Conservation (phyloP, 1,140 invertebrate species). For the Drosophila tristis region DNA sequence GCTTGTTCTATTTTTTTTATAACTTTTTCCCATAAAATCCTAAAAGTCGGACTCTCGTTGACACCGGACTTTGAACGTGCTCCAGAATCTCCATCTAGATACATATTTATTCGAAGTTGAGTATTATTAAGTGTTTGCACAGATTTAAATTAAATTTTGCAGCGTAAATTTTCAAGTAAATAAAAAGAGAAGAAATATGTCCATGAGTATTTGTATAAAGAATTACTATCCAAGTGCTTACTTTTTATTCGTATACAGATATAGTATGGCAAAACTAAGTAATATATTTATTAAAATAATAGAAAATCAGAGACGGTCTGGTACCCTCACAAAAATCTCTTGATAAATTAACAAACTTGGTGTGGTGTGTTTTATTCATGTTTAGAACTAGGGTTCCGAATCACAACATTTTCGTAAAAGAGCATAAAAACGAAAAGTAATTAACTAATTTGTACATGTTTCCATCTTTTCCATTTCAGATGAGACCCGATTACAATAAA, state of each 20-base stretch:
- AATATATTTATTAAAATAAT: slow-evolving; percentile 9
- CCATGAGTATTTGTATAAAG: slow-evolving; percentile 54
- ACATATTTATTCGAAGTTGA: slow-evolving; percentile 32
- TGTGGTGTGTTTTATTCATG: slow-evolving; percentile 21
- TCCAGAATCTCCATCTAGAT: slow-evolving; percentile 84
- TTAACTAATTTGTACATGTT: slow-evolving; percentile 67
- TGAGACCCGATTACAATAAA: slow-evolving; percentile 68
- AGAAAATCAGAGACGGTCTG: slow-evolving; percentile 12
- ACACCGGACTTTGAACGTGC: slow-evolving; percentile 83
- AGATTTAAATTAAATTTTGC: slow-evolving; percentile 52
- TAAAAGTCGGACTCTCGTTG: slow-evolving; percentile 83
- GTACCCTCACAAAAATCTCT: slow-evolving; percentile 22
- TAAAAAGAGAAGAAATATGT: slow-evolving; percentile 57
- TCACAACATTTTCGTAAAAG: slow-evolving; percentile 64
- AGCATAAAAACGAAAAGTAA: slow-evolving; percentile 44
- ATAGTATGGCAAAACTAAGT: slow-evolving; percentile 7
- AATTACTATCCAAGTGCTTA: slow-evolving; percentile 12
- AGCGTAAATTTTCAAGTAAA: slow-evolving; percentile 57
- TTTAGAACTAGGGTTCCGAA: slow-evolving; percentile 61
- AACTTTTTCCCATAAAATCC: slow-evolving; percentile 83
- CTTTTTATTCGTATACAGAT: slow-evolving; percentile 14
- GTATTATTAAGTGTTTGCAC: slow-evolving; percentile 36
- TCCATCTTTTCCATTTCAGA: slow-evolving; percentile 49
- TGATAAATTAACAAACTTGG: slow-evolving; percentile 10
- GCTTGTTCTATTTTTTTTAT: slow-evolving; percentile 33